Conservation (phyloP, 2,888 invertebrate species). For the Crepidodera aurea region DNA sequence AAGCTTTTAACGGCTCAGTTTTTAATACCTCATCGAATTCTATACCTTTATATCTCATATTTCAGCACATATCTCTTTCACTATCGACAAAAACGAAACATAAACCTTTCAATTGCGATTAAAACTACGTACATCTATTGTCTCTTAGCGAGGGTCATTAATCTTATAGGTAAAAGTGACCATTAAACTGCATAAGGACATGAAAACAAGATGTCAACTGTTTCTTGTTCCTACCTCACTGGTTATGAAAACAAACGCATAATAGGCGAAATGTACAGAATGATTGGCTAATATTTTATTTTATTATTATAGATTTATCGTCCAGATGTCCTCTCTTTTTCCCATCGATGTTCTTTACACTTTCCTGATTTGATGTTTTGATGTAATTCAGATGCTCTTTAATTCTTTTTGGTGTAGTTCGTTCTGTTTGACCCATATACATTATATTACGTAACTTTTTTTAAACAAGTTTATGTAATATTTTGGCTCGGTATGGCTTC, state of each 20-base stretch:
- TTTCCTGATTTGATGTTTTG: too few relatives aligned
- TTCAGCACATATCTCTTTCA: slow-evolving; percentile 1
- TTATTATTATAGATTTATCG: too few relatives aligned
- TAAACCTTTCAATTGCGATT: not conserved
- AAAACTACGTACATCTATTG: not conserved
- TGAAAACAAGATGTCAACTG: not conserved
- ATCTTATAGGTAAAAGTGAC: slow-evolving; percentile 18
- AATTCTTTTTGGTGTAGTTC: too few relatives aligned
- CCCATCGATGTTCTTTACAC: too few relatives aligned
- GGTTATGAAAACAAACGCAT: not conserved
- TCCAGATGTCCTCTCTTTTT: too few relatives aligned
- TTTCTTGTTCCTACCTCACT: not conserved
- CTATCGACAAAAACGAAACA: not conserved
- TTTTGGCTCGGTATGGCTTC: too few relatives aligned
- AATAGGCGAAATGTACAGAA: slow-evolving; percentile 1
- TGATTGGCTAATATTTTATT: too few relatives aligned
- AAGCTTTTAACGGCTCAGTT: too few relatives aligned
- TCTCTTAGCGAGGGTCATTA: slow-evolving; percentile 7
- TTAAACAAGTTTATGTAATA: too few relatives aligned
- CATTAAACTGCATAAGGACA: slow-evolving; percentile 7
- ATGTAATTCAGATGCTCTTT: too few relatives aligned
- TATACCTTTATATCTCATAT: not conserved
- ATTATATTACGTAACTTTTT: too few relatives aligned
- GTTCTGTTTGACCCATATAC: too few relatives aligned
- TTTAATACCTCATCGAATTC: not conserved